Evolutionary conservation across 2,113 vertebrate species (phyloP), one percentile per base, ranked within the genome.

Genomic region (Tonatia bakeri): DNA sequence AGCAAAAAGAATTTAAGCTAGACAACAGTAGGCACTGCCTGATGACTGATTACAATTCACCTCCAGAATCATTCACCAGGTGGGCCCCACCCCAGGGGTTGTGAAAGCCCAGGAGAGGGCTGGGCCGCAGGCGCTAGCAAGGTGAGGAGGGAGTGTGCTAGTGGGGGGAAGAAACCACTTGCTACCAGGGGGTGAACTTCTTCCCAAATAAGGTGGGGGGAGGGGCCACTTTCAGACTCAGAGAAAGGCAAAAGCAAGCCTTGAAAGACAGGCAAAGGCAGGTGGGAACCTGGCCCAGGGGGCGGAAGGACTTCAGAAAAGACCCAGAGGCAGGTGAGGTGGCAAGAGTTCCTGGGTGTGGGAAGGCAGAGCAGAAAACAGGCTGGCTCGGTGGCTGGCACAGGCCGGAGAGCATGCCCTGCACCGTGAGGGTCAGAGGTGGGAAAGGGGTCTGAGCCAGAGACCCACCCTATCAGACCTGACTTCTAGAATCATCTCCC

Each of bases 81-180:
- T 38, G 67, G 67, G 52, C 40, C 43, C 43, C 20, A 16, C 0
- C 2, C 38, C 5, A 16, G 17, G 24, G 20, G 65, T 17, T 26
- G 22, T 11, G 4, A 59, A 38, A 40, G 56, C 26, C 20, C 19
- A 65, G 31, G 72, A 72, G 31, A 59, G 0, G 3, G 72, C 36
- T 47, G 36, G 15, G 45, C 33, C 1, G 20, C 0, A 52, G 43
- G 33, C 0, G 0, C 13, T 7, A 3, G 17, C 3, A 11, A 36
- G 40, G 2, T 4, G 10, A 72, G 14, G 43, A 16, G 52, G 14
- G 43, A 12, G 61, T 12, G 40, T 2, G 1, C 38, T 26, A 6
- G 59, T 28, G 5, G 0, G 5, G 54, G 38, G n/a, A 70, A 33
- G 70, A 54, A 61, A 19, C 24, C 36, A 28, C 61, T 36, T 28